Conservation (phyloP, 2,797 vertebrate species). For the Rhynchonycteris naso region DNA sequence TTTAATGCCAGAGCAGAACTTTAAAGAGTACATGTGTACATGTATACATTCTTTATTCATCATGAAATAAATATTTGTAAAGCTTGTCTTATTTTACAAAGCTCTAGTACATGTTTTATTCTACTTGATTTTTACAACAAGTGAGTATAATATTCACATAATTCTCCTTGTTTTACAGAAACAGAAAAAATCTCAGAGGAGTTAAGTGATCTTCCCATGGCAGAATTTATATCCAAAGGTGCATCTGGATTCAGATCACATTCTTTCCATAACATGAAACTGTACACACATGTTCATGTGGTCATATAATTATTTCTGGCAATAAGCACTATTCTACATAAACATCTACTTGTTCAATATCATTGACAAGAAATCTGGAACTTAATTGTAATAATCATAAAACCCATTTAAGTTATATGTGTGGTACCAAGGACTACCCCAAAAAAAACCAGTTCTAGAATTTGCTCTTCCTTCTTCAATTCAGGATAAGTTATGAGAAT, state of each 20-base stretch:
- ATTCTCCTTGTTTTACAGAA: conserved; percentile 24
- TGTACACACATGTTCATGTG: neutral
- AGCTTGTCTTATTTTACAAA: neutral
- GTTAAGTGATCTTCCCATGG: neutral
- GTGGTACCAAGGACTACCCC: neutral
- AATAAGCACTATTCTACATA: neutral
- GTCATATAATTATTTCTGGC: neutral
- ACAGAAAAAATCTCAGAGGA: conserved; percentile 4
- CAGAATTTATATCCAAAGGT: neutral
- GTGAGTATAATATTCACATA: neutral
- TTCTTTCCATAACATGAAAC: neutral
- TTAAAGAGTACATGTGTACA: conserved; percentile 39
- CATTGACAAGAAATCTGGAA: neutral
- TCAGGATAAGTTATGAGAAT: neutral
- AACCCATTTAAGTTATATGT: neutral
- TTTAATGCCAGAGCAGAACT: conserved; percentile 27
- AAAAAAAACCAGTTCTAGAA: neutral
- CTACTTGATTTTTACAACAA: conserved; percentile 47
- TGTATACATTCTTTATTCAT: conserved; percentile 16
- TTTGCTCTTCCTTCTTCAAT: neutral
- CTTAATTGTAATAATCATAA: neutral
- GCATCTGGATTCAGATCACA: neutral
- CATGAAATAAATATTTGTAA: conserved; percentile 10
- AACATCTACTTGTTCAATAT: neutral
- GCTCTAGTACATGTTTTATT: conserved; percentile 19